A percentile compares a stretch with the other conserved stretches of the same genome.
These are phyloP conservation scores for Amblyopsis hoosieri DNA, from an alignment of 2,797 vertebrate species.

Conservation along the genomic window DNA sequence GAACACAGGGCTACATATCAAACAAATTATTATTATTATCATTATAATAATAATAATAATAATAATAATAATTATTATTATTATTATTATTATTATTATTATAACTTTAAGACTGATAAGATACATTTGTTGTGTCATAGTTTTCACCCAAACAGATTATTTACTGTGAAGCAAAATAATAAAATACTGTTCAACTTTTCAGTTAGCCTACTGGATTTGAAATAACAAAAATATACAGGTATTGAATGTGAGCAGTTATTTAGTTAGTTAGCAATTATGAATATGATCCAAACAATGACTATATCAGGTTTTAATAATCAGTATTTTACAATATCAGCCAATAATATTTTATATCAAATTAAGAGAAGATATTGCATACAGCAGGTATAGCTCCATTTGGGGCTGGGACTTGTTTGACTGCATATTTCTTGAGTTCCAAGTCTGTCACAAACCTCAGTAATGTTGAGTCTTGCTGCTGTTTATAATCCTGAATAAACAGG, in stretches of 20 bases:
- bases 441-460: constrained; percentile 42
- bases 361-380: too few relatives aligned
- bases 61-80: too few relatives aligned
- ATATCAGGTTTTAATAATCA: too few relatives aligned
- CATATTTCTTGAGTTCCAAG: constrained; percentile 45
- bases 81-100: too few relatives aligned
- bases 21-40: background rate
- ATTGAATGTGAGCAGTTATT: too few relatives aligned
- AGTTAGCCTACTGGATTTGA: background rate
- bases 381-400: too few relatives aligned
- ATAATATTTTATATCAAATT: too few relatives aligned
- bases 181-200: constrained; percentile 46
- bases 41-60: too few relatives aligned
- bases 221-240: constrained; percentile 6
- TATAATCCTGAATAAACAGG: constrained; percentile 66
- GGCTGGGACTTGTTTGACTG: constrained; percentile 9
- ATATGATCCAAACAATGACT: too few relatives aligned
- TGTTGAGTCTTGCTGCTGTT: constrained; percentile 67
- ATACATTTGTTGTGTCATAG: background rate
- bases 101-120: too few relatives aligned
- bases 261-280: too few relatives aligned
- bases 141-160: background rate
- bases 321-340: too few relatives aligned
- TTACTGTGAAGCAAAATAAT: constrained; percentile 12
- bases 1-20: background rate